Evolutionary conservation across 2,888 invertebrate species (phyloP).

Genomic region (Athalia rosae): DNA sequence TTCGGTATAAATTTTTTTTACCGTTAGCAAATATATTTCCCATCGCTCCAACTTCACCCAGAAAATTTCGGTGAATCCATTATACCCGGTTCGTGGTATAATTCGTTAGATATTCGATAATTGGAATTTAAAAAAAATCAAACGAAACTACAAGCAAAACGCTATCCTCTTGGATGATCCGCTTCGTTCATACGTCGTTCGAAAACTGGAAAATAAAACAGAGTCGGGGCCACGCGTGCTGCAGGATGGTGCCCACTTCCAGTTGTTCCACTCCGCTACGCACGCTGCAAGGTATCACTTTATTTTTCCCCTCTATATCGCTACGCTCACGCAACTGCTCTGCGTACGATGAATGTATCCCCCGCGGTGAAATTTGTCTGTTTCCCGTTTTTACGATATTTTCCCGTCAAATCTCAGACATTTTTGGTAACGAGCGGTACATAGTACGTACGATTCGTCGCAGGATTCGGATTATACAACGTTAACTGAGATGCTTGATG

Average conservation of each 20-base stretch:
- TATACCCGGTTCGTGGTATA: no score
- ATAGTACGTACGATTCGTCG: no score
- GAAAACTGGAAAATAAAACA: slow-evolving; percentile 68
- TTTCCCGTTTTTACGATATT: no score
- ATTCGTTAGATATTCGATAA: no score
- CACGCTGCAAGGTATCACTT: slow-evolving; percentile 9
- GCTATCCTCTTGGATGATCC: slow-evolving; percentile 1
- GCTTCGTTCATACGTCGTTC: slow-evolving; percentile 53
- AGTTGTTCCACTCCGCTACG: slow-evolving; percentile 37
- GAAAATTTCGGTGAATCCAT: no score
- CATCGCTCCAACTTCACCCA: no score
- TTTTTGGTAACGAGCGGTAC: no score
- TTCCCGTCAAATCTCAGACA: no score
- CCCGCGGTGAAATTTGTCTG: not conserved
- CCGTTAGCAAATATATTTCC: no score
- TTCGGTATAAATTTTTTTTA: no score
- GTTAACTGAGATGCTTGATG: no score
- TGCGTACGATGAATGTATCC: not conserved
- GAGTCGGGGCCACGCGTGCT: slow-evolving; percentile 36
- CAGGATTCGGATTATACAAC: no score
- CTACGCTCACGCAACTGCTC: not conserved
- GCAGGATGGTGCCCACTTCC: slow-evolving; percentile 32
- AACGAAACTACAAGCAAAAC: not conserved
- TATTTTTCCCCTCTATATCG: slow-evolving; percentile 4
- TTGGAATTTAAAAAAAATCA: not conserved